Base-by-base conservation (phyloP, 2,888 invertebrate species). In the Linyphia triangularis region DNA sequence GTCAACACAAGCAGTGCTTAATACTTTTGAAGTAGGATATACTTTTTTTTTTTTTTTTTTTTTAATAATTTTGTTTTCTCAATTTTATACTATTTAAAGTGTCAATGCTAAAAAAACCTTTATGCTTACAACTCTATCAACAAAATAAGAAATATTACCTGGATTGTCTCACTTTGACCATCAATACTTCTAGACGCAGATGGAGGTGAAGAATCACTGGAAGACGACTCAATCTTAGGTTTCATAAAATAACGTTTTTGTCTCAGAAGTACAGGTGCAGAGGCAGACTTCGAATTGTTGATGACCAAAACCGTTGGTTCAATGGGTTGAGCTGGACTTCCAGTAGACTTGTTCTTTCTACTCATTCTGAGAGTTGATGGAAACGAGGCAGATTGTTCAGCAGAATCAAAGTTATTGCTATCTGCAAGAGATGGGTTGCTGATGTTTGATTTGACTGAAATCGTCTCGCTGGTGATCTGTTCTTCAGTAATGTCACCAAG, bases 131-230 rank as follows among this genome's bases (percentile, higher is more conserved):
- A 26, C 7, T 5, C 22, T 10, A 24, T 33, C 10, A 69, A 10
- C 19, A 22, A 33, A 69, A 33, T 16, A 37, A 37, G 9, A 16
- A 63, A 28, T 19, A 3, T 59, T 69, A 81, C 70, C 61, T 69
- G 81, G 33, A 26, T 37, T 24, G 59, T 19, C 13, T 28, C 37
- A 57, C 59, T 16, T 3, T 72, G 6, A 1, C 37, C 43, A 28
- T 85, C 78, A 43, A 65, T 75, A 59, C 26, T 86, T 59, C 86
- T 40, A 16, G 86, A 16, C 10, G 40, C 86, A 24, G 77, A 70
- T 19, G 88, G 77, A 26, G 82, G 83, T 7, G 88, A 83, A 24
- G 83, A 88, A 83, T 88, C 77, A 70, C 78, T 88, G 2, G 83
- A 83, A 2, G 83, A 84, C 24, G 88, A 78, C 51, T 72, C 83